These are phyloP conservation scores for Steromphala cineraria DNA, from an alignment of 2,888 invertebrate species.

Conservation along the genomic window DNA sequence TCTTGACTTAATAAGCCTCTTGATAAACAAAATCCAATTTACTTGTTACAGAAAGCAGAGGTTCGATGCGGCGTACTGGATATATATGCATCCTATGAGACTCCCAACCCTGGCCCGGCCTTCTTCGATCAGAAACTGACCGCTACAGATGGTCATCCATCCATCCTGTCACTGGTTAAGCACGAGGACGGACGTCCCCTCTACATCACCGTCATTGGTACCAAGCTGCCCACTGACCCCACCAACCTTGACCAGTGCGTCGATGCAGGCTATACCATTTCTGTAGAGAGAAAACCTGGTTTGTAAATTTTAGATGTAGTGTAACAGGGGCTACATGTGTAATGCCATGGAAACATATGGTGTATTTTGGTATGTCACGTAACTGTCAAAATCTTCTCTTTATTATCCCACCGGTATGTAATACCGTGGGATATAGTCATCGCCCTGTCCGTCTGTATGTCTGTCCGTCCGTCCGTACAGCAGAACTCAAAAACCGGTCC, in stretches of 20 bases:
- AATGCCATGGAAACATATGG: too few relatives aligned
- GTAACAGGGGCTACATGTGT: too few relatives aligned
- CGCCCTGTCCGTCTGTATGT: too few relatives aligned
- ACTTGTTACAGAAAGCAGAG: constrained; percentile 17
- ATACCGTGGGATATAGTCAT: too few relatives aligned
- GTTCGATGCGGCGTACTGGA: constrained; percentile 38
- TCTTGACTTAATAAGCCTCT: too few relatives aligned
- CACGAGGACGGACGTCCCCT: constrained; percentile 29
- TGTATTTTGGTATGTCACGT: too few relatives aligned
- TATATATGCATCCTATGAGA: constrained; percentile 39
- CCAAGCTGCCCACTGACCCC: not conserved
- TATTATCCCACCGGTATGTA: too few relatives aligned
- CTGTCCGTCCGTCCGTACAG: too few relatives aligned
- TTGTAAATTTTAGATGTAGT: not conserved
- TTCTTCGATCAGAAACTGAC: constrained; percentile 30
- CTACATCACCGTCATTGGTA: constrained; percentile 33
- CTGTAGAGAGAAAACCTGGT: not conserved
- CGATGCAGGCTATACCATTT: not conserved
- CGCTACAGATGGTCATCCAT: constrained; percentile 31
- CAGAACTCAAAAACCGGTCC: too few relatives aligned
- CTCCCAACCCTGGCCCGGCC: constrained; percentile 40
- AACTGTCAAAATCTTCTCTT: too few relatives aligned
- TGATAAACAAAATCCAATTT: too few relatives aligned
- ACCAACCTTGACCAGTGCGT: not conserved
- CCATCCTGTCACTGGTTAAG: constrained; percentile 27